Evolutionary conservation across 2,113 vertebrate genomes (phyloP), one percentile per base, ranked within the genome.

Genomic region (Sisor rabdophorus): DNA sequence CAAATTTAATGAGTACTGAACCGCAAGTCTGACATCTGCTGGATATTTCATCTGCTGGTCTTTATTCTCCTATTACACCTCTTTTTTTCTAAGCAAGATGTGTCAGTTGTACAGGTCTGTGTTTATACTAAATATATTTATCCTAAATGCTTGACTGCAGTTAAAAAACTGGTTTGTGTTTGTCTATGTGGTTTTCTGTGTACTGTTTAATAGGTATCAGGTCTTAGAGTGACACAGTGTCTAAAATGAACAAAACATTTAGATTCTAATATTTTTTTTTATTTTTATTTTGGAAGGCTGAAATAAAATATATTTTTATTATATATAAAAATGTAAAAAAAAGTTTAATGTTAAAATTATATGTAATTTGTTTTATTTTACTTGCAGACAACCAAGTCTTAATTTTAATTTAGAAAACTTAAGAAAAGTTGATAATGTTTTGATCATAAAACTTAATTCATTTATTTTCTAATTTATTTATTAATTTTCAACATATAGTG

Each of bases 1-100:
- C 4, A 10, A 20, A 12, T 36, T 36, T 7, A 26, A 32, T 11
- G 28, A 40, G 28, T 24, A 22, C 19, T 40, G 30, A 19, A 44
- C 11, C 50, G 30, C 71, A 55, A 54, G 75, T 7, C 72, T 79
- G 76, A 58, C 67, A 55, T 64, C 80, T 81, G 72, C 76, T 74
- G 76, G 76, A 30, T 9, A 22, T 16, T 44, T 54, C n/a, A 15
- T n/a, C n/a, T n/a, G n/a, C n/a, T n/a, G n/a, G 30, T 15, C 2
- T 24, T 44, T 77, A 24, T 40, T 6, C 16, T 36, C 11, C 40
- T 44, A 7, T 9, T 44, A 4, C 40, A 44, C 2, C 9, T 48
- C n/a, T 48, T 11, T 22, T 32, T 28, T 63, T n/a, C 36, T 32
- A 54, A 48, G 40, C 36, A 73, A n/a, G 11, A 28, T 12, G 36